Percentiles rank a stretch among this genome's conserved stretches.
Evolutionary conservation across 2,113 vertebrate genomes (phyloP).

Genomic region (Ailurus styani): DNA sequence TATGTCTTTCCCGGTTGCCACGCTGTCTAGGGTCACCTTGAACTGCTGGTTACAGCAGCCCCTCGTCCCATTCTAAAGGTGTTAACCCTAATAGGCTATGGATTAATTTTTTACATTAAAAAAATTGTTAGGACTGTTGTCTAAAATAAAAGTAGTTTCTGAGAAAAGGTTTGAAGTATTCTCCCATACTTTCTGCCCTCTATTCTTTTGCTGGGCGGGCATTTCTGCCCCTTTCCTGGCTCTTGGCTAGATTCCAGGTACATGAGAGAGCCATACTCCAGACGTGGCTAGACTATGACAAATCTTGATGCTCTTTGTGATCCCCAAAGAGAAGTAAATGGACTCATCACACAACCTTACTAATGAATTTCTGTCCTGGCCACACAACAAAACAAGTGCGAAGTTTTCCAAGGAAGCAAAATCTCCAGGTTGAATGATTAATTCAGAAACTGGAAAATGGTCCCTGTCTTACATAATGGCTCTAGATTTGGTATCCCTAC

Average conservation of each 20-base stretch:
- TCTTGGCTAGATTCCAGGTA: background rate
- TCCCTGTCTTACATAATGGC: background rate
- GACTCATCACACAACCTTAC: background rate
- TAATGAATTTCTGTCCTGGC: background rate
- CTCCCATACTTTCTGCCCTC: background rate
- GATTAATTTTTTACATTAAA: background rate
- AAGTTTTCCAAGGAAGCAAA: background rate
- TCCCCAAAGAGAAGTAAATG: background rate
- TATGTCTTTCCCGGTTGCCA: background rate
- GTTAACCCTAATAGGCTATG: background rate
- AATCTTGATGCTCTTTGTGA: background rate
- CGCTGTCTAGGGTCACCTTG: background rate
- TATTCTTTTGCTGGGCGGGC: background rate
- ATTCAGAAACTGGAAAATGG: background rate
- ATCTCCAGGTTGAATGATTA: background rate
- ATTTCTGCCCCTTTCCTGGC: background rate
- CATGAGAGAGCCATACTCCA: background rate
- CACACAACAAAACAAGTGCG: background rate
- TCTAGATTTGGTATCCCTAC: background rate
- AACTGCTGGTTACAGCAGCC: background rate
- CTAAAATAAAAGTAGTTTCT: background rate
- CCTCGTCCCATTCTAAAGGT: background rate
- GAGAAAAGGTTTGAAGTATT: background rate
- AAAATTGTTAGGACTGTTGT: background rate
- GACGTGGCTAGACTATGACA: background rate